Conservation (phyloP, 2,888 invertebrate genomes). For the Cephus runcator region DNA sequence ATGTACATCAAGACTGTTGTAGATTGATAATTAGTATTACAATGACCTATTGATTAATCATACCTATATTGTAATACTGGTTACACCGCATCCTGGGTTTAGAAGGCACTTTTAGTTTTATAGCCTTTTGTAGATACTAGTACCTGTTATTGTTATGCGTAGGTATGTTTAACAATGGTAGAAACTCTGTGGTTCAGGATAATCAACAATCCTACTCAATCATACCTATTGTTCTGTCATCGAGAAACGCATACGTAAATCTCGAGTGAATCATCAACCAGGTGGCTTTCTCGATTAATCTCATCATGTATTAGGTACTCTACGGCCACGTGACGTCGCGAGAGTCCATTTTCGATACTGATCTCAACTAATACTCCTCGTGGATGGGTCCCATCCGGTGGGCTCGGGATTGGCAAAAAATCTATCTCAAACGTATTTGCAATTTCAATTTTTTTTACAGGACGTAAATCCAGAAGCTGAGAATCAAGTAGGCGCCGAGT, state of each 20-base stretch:
- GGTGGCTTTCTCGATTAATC: background rate
- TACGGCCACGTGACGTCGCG: background rate
- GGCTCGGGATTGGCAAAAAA: background rate
- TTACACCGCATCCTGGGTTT: background rate
- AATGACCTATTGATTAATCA: background rate
- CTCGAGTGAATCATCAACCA: background rate
- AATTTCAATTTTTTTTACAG: constrained; percentile 36
- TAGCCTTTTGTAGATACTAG: background rate
- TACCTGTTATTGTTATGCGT: background rate
- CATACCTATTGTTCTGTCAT: background rate
- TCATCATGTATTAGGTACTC: background rate
- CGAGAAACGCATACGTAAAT: background rate
- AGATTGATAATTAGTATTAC: background rate
- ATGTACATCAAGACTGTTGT: background rate
- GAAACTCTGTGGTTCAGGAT: background rate
- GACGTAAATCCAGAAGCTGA: constrained; percentile 58
- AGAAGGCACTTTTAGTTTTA: background rate
- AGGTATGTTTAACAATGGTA: background rate
- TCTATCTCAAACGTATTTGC: background rate
- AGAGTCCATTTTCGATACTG: background rate
- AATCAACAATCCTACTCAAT: background rate
- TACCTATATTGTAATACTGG: background rate
- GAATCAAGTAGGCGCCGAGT: constrained; percentile 68
- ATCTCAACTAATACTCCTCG: background rate
- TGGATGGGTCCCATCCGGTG: background rate